phyloP scores from a whole-genome alignment of 2,888 invertebrate genomes.

The Calliphora vomitoria region DNA sequence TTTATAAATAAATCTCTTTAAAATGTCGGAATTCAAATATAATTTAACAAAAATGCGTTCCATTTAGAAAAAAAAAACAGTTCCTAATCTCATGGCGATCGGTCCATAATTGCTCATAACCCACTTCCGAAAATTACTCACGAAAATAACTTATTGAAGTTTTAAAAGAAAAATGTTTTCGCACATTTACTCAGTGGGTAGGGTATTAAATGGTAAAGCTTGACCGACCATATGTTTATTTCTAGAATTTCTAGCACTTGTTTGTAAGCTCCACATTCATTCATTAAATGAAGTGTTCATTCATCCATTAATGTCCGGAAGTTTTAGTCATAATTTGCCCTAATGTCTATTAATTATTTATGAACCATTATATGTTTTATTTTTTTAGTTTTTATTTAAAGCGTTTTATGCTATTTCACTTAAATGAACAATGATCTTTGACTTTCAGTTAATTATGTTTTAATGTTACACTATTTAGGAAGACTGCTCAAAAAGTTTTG shows the following conservation, averaged over 20 bases:
- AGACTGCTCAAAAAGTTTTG: neutral
- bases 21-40: no score
- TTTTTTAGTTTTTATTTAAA: neutral
- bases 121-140: no score
- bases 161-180: no score
- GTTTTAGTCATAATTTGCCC: conserved; percentile 47
- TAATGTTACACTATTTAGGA: neutral
- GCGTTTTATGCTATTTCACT: neutral
- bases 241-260: neutral
- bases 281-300: neutral
- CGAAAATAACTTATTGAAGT: no score
- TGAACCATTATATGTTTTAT: conserved; percentile 1
- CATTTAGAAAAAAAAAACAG: no score
- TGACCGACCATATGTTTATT: no score
- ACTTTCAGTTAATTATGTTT: conserved; percentile 1
- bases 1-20: no score
- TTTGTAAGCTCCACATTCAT: neutral
- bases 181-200: no score
- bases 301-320: conserved; percentile 46
- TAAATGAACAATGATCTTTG: conserved; percentile 16
- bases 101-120: no score
- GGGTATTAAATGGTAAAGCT: no score
- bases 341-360: conserved; percentile 48
- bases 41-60: no score
- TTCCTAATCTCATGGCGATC: no score